Conservation (phyloP, 2,113 vertebrate species). For the Esox niger region DNA sequence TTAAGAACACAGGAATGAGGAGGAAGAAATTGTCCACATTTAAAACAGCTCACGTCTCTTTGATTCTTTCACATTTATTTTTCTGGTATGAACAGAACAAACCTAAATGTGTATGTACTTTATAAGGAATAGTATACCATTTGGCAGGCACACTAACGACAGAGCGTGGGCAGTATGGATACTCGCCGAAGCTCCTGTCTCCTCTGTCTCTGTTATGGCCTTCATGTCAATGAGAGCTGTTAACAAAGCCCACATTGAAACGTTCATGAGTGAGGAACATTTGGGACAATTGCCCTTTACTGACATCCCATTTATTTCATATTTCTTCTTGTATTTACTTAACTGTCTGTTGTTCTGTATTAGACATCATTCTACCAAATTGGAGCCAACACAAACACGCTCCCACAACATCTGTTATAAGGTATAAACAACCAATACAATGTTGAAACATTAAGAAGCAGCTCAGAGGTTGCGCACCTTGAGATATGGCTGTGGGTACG, state of each 20-base stretch:
- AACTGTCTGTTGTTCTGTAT: too few relatives aligned
- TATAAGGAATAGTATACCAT: too few relatives aligned
- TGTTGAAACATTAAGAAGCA: too few relatives aligned
- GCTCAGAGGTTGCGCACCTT: constrained; percentile 17
- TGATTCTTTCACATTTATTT: constrained; percentile 10
- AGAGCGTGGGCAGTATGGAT: background rate
- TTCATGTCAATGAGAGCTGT: constrained; percentile 28
- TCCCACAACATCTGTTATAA: too few relatives aligned
- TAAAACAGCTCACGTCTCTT: background rate
- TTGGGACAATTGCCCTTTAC: too few relatives aligned
- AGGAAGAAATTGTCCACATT: background rate
- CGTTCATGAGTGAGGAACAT: constrained; percentile 8
- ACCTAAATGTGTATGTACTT: background rate
- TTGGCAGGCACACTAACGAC: too few relatives aligned
- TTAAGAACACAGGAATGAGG: constrained; percentile 2
- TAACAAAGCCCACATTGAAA: constrained; percentile 13
- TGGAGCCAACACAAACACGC: too few relatives aligned
- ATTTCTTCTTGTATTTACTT: too few relatives aligned
- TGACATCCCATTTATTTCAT: too few relatives aligned
- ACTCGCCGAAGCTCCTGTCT: background rate
- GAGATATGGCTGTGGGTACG: background rate
- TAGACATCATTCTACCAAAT: too few relatives aligned
- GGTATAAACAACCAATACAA: too few relatives aligned
- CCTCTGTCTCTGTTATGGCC: background rate
- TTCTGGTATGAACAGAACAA: background rate